Conservation (phyloP, 2,797 vertebrate species). For the Cyclura pinguis region DNA sequence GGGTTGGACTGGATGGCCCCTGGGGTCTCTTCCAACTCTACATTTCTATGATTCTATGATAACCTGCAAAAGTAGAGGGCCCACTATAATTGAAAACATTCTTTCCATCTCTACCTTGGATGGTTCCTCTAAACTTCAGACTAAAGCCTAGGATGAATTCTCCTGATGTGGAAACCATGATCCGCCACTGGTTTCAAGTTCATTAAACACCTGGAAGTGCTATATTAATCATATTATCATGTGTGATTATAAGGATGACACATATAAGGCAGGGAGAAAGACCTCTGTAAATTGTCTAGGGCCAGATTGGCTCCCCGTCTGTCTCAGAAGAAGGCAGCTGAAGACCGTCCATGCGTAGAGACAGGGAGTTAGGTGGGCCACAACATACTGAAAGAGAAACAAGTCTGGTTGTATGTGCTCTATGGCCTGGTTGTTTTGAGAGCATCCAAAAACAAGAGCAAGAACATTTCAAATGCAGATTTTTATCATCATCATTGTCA, state of each 20-base stretch:
- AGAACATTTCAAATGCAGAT: not conserved
- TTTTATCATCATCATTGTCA: too few species aligned
- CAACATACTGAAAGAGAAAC: not conserved
- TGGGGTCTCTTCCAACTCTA: too few species aligned
- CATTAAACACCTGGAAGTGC: not conserved
- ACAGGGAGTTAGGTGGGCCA: not conserved
- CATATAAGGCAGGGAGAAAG: not conserved
- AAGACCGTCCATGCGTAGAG: not conserved
- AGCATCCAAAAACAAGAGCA: not conserved
- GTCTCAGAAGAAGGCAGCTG: not conserved
- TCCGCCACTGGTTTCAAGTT: too few species aligned
- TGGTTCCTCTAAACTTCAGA: too few species aligned
- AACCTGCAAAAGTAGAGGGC: too few species aligned
- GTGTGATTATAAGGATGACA: not conserved
- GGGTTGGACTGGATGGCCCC: too few species aligned
- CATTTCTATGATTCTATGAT: too few species aligned
- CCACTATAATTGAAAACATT: too few species aligned
- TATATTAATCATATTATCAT: not conserved
- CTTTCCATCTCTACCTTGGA: too few species aligned
- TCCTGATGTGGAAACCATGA: too few species aligned
- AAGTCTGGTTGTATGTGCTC: not conserved
- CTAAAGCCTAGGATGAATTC: too few species aligned
- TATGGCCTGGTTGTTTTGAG: not conserved
- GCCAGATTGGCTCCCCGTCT: not conserved
- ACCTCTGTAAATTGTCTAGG: not conserved